phyloP scores from a whole-genome alignment of 2,888 invertebrate genomes.

The Sarcophaga variegata region DNA sequence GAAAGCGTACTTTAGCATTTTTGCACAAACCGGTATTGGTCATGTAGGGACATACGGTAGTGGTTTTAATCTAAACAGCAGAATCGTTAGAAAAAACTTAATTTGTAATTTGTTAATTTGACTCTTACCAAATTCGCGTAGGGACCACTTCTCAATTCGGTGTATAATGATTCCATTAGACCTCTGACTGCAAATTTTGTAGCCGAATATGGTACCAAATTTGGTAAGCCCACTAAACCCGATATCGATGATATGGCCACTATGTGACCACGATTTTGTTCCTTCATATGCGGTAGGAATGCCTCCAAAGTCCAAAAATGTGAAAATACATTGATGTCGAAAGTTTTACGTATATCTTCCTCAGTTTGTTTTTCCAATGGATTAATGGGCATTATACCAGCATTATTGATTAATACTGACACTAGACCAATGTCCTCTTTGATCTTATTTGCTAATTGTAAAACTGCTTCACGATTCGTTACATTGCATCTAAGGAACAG shows the following conservation, averaged over 20 bases:
- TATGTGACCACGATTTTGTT: conserved; percentile 88
- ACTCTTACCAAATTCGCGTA: conserved; percentile 76
- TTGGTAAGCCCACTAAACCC: conserved; percentile 87
- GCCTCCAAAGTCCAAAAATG: conserved; percentile 90
- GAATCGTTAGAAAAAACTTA: conserved; percentile 7
- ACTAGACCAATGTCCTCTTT: conserved; percentile 88
- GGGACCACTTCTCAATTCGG: conserved; percentile 86
- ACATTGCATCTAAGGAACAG: conserved; percentile 87
- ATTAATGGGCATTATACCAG: conserved; percentile 92
- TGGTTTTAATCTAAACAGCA: conserved; percentile 86
- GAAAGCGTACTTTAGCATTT: conserved; percentile 88
- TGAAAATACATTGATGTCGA: conserved; percentile 90
- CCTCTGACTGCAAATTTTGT: conserved; percentile 93
- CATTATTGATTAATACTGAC: conserved; percentile 91
- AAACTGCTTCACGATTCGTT: conserved; percentile 86
- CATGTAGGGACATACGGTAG: conserved; percentile 93
- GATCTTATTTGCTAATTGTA: conserved; percentile 85
- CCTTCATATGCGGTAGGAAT: conserved; percentile 89
- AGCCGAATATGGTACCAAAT: conserved; percentile 91
- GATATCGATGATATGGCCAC: conserved; percentile 90
- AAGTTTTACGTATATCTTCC: conserved; percentile 87
- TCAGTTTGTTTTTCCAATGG: conserved; percentile 86
- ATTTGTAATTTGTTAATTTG: background rate
- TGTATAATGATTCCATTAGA: conserved; percentile 90
- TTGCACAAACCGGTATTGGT: conserved; percentile 93